These are phyloP conservation scores for Centruroides sculpturatus DNA, from an alignment of 1,140 invertebrate species.

Conservation along the genomic window DNA sequence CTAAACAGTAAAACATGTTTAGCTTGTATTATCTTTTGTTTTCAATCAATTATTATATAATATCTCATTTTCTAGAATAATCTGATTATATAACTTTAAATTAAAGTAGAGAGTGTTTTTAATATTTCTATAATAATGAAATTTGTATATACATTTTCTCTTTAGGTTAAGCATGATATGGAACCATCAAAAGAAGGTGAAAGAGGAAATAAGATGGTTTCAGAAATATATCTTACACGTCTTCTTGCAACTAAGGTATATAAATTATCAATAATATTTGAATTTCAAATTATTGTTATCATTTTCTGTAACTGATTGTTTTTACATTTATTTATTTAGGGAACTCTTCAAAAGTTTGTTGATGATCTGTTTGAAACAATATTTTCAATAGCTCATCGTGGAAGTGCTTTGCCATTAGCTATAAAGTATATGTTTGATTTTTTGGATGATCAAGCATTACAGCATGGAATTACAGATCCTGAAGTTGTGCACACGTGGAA, in stretches of 20 bases:
- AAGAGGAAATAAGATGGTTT: conserved; percentile 97
- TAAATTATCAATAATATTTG: background rate
- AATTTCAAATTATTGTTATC: background rate
- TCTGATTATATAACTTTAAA: no score
- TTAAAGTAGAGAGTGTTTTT: no score
- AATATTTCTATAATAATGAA: no score
- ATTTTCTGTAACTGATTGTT: background rate
- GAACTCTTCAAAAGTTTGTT: conserved; percentile 95
- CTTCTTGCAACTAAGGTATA: conserved; percentile 78
- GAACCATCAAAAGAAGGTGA: conserved; percentile 89
- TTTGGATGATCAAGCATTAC: conserved; percentile 92
- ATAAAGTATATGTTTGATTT: conserved; percentile 99
- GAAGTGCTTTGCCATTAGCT: conserved; percentile 84
- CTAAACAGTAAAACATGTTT: no score
- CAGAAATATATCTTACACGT: conserved; percentile 96
- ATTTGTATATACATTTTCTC: background rate
- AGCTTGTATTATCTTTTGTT: no score
- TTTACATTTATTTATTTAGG: conserved; percentile 24
- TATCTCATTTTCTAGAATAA: no score
- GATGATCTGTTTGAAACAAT: conserved; percentile 98
- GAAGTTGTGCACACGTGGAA: conserved; percentile 99
- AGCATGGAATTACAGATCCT: conserved; percentile 89
- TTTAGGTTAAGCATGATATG: conserved; percentile 57
- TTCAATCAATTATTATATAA: no score
- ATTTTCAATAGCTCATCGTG: conserved; percentile 90